Evolutionary conservation across 2,888 invertebrate species (phyloP).

Genomic region (Drosophila dives): DNA sequence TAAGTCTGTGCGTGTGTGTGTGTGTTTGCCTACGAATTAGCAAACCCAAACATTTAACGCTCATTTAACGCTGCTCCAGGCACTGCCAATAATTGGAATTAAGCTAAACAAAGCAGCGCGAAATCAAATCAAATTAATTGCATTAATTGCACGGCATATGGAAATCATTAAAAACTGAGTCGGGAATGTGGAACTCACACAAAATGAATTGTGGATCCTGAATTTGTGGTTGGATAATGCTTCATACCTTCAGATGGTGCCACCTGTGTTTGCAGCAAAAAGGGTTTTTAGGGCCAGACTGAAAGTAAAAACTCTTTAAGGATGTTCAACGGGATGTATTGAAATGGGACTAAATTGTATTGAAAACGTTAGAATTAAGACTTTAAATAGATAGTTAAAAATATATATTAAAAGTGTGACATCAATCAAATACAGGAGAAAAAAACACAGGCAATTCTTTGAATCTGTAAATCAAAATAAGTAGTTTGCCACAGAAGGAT

Average conservation of each 20-base stretch:
- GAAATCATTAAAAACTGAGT: not conserved
- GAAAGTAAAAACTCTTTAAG: not conserved
- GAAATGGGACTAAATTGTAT: not conserved
- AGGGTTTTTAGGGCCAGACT: not conserved
- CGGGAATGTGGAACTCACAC: not conserved
- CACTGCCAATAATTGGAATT: slow-evolving; percentile 39
- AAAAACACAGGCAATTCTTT: not conserved
- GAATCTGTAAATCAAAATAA: not conserved
- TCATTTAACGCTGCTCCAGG: slow-evolving; percentile 37
- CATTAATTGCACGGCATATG: slow-evolving; percentile 10
- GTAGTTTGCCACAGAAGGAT: not conserved
- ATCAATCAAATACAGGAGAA: no score
- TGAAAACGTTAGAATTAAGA: not conserved
- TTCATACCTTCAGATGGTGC: not conserved
- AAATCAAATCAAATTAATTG: slow-evolving; percentile 38
- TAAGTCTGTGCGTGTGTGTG: no score
- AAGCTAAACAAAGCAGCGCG: slow-evolving; percentile 21
- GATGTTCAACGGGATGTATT: no score
- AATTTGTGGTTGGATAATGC: not conserved
- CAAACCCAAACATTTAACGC: slow-evolving; percentile 23
- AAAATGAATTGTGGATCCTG: not conserved
- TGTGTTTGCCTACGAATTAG: slow-evolving; percentile 12
- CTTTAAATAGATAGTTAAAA: not conserved
- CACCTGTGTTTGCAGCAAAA: not conserved
- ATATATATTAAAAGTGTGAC: not conserved